Evolutionary conservation across 2,888 invertebrate species (phyloP).

Genomic region (Allolobophora icterica): DNA sequence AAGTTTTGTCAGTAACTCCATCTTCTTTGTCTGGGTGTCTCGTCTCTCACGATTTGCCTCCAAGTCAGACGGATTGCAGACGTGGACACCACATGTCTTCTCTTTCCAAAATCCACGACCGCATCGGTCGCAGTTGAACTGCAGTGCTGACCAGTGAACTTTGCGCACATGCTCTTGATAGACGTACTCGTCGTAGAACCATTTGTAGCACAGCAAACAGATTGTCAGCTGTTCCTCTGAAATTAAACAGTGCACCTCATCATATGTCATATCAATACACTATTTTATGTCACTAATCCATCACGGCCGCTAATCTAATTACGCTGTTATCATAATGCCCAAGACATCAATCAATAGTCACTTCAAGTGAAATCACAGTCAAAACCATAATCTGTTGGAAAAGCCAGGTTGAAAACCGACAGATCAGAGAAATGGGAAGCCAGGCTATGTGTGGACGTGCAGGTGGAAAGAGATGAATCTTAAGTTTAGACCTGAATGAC

Average conservation of each 20-base stretch:
- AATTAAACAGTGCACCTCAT: not conserved
- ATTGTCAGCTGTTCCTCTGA: conserved; percentile 1
- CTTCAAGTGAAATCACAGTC: too few species aligned
- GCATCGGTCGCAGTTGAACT: not conserved
- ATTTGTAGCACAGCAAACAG: conserved; percentile 17
- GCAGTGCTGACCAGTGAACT: not conserved
- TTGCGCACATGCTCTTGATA: not conserved
- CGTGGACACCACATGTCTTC: not conserved
- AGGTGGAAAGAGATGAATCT: too few species aligned
- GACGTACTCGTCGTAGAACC: not conserved
- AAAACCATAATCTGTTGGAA: too few species aligned
- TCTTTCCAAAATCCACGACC: conserved; percentile 3
- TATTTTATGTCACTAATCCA: too few species aligned
- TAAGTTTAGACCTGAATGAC: too few species aligned
- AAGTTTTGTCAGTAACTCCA: conserved; percentile 10
- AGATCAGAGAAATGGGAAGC: too few species aligned
- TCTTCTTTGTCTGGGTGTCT: not conserved
- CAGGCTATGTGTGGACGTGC: too few species aligned
- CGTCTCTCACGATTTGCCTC: not conserved
- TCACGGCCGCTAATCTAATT: too few species aligned
- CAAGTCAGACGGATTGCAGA: not conserved
- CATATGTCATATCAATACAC: too few species aligned
- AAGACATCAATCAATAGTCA: too few species aligned
- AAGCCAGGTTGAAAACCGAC: too few species aligned
- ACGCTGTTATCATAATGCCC: too few species aligned